These are phyloP conservation scores for Petrosia ficiformis DNA, from an alignment of 37 sponge, comb jelly and placozoan species.

Conservation along the genomic window DNA sequence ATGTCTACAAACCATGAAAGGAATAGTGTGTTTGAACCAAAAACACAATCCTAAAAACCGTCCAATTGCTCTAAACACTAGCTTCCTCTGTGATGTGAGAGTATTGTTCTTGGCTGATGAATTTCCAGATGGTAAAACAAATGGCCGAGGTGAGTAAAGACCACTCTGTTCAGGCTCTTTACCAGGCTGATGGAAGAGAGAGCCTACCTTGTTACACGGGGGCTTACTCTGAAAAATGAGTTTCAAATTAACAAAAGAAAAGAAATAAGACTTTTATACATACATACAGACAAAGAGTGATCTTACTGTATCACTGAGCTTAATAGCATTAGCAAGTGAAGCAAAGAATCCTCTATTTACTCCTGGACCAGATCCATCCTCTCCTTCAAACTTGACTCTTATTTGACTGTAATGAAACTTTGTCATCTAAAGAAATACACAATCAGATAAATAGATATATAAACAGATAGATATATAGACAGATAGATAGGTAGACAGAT, in stretches of 20 bases:
- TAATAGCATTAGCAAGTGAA: constrained; percentile 74
- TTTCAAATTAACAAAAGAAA: constrained; percentile 4
- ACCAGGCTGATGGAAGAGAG: constrained; percentile 20
- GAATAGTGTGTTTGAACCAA: constrained; percentile 86
- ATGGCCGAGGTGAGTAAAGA: constrained; percentile 45
- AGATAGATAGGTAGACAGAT: no score
- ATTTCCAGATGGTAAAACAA: constrained; percentile 4
- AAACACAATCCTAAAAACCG: constrained; percentile 80
- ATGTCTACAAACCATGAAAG: constrained; percentile 85
- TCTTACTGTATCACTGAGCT: constrained; percentile 43
- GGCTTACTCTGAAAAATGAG: constrained; percentile 18
- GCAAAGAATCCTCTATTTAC: constrained; percentile 86
- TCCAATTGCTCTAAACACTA: constrained; percentile 62
- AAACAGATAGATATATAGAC: no score
- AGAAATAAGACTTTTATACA: background rate
- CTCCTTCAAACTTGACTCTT: constrained; percentile 81
- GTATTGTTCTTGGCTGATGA: background rate
- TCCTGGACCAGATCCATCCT: constrained; percentile 86
- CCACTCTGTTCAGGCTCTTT: constrained; percentile 58
- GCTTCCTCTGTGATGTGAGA: constrained; percentile 26
- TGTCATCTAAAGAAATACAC: constrained; percentile 33
- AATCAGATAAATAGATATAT: no score
- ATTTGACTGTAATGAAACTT: constrained; percentile 50
- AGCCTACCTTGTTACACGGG: constrained; percentile 75
- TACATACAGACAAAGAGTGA: no score